Evolutionary conservation across 2,113 vertebrate genomes (phyloP).

Genomic region (Mus spicilegus): DNA sequence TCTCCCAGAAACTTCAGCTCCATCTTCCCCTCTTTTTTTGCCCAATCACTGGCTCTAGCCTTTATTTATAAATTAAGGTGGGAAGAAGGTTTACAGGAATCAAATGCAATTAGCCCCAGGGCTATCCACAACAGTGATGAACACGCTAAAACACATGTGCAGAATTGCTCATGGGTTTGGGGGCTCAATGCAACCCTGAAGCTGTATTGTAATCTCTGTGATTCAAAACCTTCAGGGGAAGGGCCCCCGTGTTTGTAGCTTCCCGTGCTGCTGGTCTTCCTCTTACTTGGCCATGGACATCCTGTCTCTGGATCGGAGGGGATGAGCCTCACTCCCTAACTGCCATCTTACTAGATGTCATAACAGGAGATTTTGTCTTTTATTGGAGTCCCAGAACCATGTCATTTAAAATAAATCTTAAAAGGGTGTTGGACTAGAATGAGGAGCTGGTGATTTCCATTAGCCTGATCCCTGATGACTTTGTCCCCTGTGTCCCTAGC

Average conservation of each 20-base stretch:
- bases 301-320: not conserved
- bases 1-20: no score
- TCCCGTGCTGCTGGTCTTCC: not conserved
- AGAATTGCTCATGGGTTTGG: not conserved
- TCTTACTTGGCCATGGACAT: not conserved
- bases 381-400: not conserved
- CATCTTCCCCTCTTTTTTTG: no score
- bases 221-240: not conserved
- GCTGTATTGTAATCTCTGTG: not conserved
- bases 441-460: not conserved
- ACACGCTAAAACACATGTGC: not conserved
- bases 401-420: not conserved
- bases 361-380: not conserved
- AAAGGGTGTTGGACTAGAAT: not conserved
- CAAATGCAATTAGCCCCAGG: no score
- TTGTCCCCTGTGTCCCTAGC: not conserved
- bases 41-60: no score
- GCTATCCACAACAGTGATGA: no score
- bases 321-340: not conserved
- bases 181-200: not conserved
- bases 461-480: not conserved
- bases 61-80: no score
- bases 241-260: no score
- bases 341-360: not conserved
- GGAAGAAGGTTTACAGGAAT: no score